Conservation (phyloP, 2,888 invertebrate genomes). For the Baronia brevicornis region DNA sequence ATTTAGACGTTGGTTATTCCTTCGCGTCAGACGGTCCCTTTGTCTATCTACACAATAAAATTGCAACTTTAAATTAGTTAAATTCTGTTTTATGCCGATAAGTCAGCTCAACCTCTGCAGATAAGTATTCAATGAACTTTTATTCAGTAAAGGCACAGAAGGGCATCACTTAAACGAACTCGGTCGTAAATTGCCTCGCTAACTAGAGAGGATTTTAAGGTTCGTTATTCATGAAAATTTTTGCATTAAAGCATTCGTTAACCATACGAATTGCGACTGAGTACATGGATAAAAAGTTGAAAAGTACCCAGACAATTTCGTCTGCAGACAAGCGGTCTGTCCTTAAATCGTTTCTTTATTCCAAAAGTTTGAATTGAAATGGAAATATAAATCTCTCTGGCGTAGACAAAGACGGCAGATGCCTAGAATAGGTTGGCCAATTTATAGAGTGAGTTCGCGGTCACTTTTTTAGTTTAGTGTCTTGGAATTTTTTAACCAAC, state of each 20-base stretch:
- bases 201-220: not conserved
- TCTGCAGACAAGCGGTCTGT: slow-evolving; percentile 5
- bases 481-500: too few species aligned
- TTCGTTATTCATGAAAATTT: slow-evolving; percentile 6
- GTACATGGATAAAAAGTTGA: slow-evolving; percentile 10
- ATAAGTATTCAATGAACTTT: slow-evolving; percentile 2
- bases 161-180: not conserved
- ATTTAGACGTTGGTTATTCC: too few species aligned
- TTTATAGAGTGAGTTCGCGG: slow-evolving; percentile 22
- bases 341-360: slow-evolving; percentile 3
- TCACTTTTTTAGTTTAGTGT: slow-evolving; percentile 19
- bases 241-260: slow-evolving; percentile 5
- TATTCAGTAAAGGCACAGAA: slow-evolving; percentile 1
- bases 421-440: slow-evolving; percentile 22
- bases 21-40: too few species aligned
- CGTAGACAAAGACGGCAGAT: slow-evolving; percentile 18
- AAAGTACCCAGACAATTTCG: slow-evolving; percentile 18
- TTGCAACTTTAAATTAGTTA: too few species aligned
- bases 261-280: slow-evolving; percentile 7
- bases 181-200: slow-evolving; percentile 3
- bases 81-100: too few species aligned
- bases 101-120: not conserved
- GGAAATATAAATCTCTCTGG: slow-evolving; percentile 4
- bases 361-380: not conserved
- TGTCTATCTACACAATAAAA: too few species aligned